Evolutionary conservation across 2,113 vertebrate species (phyloP).

Genomic region (Apteryx mantelli): DNA sequence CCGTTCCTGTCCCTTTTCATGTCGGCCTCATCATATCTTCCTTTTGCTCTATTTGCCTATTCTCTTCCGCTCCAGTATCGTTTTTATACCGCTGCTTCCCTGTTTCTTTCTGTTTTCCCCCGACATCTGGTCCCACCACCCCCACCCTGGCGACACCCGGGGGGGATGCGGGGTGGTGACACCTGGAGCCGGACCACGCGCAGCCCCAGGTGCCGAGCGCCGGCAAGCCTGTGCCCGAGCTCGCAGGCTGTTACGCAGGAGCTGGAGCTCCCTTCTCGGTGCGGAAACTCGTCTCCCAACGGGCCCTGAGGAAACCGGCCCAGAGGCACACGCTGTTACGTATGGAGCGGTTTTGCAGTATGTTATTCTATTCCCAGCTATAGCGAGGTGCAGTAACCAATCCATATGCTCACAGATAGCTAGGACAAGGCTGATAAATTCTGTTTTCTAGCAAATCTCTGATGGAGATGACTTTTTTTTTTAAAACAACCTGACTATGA

Average conservation of each 20-base stretch:
- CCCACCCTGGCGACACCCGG: too few species aligned
- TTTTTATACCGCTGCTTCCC: neutral
- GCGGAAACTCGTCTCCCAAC: neutral
- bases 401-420: neutral
- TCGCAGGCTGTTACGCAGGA: neutral
- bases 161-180: too few species aligned
- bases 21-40: too few species aligned
- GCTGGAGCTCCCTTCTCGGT: neutral
- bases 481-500: neutral
- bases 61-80: neutral
- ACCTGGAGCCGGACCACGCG: too few species aligned
- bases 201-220: too few species aligned
- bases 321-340: fast-evolving
- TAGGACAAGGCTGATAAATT: neutral
- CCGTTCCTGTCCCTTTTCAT: neutral
- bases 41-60: neutral
- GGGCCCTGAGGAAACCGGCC: neutral
- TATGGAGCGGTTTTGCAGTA: fast-evolving
- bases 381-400: neutral
- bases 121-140: too few species aligned
- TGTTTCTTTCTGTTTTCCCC: neutral
- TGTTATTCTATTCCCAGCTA: neutral
- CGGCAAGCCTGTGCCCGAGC: too few species aligned
- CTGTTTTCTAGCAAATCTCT: neutral
- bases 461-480: neutral